Evolutionary conservation across 1,140 invertebrate species (phyloP).

Genomic region (Drosophila nikananu): DNA sequence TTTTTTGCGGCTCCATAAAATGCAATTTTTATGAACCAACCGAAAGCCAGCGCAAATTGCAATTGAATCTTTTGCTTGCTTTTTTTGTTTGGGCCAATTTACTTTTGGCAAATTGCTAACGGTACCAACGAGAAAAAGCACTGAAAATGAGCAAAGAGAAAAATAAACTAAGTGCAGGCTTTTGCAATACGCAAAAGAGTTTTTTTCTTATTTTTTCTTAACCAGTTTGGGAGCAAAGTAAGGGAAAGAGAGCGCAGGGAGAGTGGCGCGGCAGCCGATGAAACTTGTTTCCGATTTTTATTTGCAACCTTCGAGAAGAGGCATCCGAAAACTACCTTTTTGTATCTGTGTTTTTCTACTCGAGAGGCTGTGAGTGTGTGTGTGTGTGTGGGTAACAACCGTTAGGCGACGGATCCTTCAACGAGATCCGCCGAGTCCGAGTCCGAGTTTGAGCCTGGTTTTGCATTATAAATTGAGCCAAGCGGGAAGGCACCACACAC

Average conservation of each 20-base stretch:
- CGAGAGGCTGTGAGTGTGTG: not conserved
- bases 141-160: not conserved
- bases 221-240: conserved; percentile 38
- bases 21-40: conserved; percentile 66
- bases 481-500: conserved; percentile 32
- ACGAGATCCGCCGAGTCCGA: conserved; percentile 7
- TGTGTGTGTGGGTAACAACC: conserved; percentile 47
- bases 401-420: conserved; percentile 67
- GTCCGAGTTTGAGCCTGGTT: conserved; percentile 34
- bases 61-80: conserved; percentile 44
- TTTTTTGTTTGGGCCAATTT: conserved; percentile 57
- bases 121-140: conserved; percentile 51
- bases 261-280: conserved; percentile 10
- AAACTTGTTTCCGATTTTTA: conserved; percentile 70
- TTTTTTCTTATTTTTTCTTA: conserved; percentile 3
- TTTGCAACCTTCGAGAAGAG: conserved; percentile 68
- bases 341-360: conserved; percentile 27
- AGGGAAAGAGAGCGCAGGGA: conserved; percentile 3
- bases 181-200: conserved; percentile 50
- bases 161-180: conserved; percentile 38
- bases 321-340: conserved; percentile 62
- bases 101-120: conserved; percentile 78
- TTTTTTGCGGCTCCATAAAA: conserved; percentile 63
- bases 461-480: conserved; percentile 56
- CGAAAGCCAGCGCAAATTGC: conserved; percentile 39